Evolutionary conservation across 2,888 invertebrate genomes (phyloP).

Genomic region (Carpatolechia fugitivella): DNA sequence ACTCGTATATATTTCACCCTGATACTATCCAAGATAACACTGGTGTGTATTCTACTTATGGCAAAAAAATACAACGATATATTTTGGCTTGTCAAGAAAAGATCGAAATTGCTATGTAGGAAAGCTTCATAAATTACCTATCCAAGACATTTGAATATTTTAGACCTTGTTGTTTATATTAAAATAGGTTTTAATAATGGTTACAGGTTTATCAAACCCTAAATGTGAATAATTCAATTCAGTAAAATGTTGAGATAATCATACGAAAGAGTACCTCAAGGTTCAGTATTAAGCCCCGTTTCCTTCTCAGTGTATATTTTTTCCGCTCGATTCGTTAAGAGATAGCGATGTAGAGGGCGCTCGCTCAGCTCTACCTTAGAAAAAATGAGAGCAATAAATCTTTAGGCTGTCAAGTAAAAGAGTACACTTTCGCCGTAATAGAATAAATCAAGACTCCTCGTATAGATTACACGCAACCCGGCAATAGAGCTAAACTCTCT

Average conservation of each 20-base stretch:
- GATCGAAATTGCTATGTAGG: too few relatives aligned
- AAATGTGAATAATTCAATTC: too few relatives aligned
- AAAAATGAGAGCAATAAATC: constrained; percentile 61
- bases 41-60: not conserved
- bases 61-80: not conserved
- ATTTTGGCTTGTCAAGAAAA: not conserved
- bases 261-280: too few relatives aligned
- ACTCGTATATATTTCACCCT: constrained; percentile 7
- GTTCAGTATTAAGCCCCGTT: not conserved
- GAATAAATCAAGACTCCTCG: constrained; percentile 56
- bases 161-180: too few relatives aligned
- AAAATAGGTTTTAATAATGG: too few relatives aligned
- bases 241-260: too few relatives aligned
- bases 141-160: too few relatives aligned
- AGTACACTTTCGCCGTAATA: constrained; percentile 52
- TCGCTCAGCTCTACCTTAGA: constrained; percentile 21
- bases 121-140: too few relatives aligned
- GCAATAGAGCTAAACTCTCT: constrained; percentile 31
- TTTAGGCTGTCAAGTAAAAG: constrained; percentile 54
- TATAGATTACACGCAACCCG: constrained; percentile 46
- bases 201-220: too few relatives aligned
- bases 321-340: not conserved
- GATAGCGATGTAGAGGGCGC: constrained; percentile 4
- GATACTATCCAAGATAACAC: not conserved
- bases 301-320: not conserved